Conservation (phyloP, 2,797 vertebrate genomes). For the Artibeus jamaicensis region DNA sequence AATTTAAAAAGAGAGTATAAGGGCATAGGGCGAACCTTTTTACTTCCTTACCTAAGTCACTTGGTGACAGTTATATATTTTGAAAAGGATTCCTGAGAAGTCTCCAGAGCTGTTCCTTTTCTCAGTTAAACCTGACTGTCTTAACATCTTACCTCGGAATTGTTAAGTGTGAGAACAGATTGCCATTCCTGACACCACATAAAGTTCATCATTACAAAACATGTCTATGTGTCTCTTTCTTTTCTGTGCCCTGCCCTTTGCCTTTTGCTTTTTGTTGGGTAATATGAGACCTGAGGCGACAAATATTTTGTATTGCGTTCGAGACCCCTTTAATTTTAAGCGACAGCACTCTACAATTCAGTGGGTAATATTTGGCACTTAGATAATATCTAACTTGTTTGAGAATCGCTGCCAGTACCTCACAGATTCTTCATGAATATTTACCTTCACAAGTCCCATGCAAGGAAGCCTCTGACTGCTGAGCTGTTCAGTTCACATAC, state of each 20-base stretch:
- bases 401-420: slow-evolving; percentile 20
- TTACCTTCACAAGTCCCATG: background rate
- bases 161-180: slow-evolving; percentile 67
- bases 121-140: slow-evolving; percentile 47
- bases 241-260: slow-evolving; percentile 49
- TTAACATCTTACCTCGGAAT: slow-evolving; percentile 47
- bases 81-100: slow-evolving; percentile 50
- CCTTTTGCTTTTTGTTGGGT: slow-evolving; percentile 44
- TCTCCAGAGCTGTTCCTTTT: slow-evolving; percentile 33
- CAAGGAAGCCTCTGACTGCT: slow-evolving; percentile 1
- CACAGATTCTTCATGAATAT: slow-evolving; percentile 56
- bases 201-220: slow-evolving; percentile 67
- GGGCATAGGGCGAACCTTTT: background rate
- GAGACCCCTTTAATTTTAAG: slow-evolving; percentile 45
- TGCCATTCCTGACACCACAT: slow-evolving; percentile 62
- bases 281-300: background rate
- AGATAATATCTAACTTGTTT: slow-evolving; percentile 31
- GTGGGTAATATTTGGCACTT: background rate
- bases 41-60: slow-evolving; percentile 37
- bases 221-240: slow-evolving; percentile 60
- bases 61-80: slow-evolving; percentile 56
- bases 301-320: background rate
- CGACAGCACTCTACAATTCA: background rate
- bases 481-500: background rate
- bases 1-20: slow-evolving; percentile 56